Conservation (phyloP, 2,797 vertebrate genomes). For the Astyanax mexicanus region DNA sequence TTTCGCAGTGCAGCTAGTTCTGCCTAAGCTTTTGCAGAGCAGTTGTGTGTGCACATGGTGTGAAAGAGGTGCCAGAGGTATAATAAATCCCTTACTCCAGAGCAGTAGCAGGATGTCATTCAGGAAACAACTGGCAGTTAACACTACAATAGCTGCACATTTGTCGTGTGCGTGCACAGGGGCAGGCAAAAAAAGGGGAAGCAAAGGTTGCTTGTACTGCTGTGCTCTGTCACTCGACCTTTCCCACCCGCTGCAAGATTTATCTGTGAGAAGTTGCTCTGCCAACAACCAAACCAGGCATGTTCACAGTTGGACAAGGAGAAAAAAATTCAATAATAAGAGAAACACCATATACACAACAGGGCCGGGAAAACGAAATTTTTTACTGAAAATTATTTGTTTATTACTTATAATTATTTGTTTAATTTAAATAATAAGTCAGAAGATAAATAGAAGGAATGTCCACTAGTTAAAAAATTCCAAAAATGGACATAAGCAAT, state of each 20-base stretch:
- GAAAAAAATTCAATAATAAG: too few relatives aligned
- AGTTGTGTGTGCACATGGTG: not conserved
- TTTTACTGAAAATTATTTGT: too few relatives aligned
- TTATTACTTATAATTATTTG: too few relatives aligned
- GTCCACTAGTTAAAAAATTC: too few relatives aligned
- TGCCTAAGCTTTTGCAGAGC: not conserved
- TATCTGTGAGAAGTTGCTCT: not conserved
- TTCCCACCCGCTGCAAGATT: not conserved
- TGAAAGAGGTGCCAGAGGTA: conserved; percentile 58
- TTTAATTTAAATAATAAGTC: too few relatives aligned
- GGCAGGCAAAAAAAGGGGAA: conserved; percentile 34
- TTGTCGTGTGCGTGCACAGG: conserved; percentile 43
- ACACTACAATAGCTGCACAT: conserved; percentile 68
- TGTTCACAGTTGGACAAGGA: not conserved
- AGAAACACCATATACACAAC: too few relatives aligned
- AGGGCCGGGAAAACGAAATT: too few relatives aligned
- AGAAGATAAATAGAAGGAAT: too few relatives aligned
- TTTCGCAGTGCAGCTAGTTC: too few relatives aligned
- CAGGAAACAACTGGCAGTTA: conserved; percentile 73
- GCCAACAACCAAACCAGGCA: not conserved
- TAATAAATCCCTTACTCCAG: conserved; percentile 68
- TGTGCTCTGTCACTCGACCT: not conserved
- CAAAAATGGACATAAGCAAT: too few relatives aligned
- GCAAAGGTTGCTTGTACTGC: conserved; percentile 49
- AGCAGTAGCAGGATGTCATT: conserved; percentile 74